Evolutionary conservation across 2,797 vertebrate genomes (phyloP).

Genomic region (Malurus splendens): DNA sequence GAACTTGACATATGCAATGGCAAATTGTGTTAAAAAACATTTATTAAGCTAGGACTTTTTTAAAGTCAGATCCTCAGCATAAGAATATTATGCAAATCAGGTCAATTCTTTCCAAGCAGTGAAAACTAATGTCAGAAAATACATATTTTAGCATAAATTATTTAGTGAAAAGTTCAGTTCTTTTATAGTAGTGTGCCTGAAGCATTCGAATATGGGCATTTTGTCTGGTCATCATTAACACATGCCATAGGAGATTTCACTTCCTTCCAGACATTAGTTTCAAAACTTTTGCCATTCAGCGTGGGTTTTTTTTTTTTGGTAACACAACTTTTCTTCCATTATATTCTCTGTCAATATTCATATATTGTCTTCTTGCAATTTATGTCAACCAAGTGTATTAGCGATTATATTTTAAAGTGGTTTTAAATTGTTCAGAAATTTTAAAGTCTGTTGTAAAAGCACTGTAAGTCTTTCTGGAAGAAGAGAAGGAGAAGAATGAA

Average conservation of each 20-base stretch:
- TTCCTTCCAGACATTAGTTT: slow-evolving; percentile 20
- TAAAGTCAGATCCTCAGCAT: slow-evolving; percentile 58
- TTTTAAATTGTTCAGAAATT: not conserved
- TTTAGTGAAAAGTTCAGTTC: slow-evolving; percentile 74
- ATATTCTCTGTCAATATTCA: not conserved
- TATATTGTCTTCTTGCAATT: not conserved
- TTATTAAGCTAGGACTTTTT: slow-evolving; percentile 53
- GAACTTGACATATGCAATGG: slow-evolving; percentile 36
- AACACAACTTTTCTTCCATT: not conserved
- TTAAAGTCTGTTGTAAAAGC: not conserved
- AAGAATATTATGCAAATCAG: slow-evolving; percentile 74
- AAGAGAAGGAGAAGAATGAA: not conserved
- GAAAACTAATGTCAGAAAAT: slow-evolving; percentile 78
- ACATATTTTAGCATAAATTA: slow-evolving; percentile 82
- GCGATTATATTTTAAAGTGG: not conserved
- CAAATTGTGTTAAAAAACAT: slow-evolving; percentile 58
- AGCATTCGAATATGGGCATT: slow-evolving; percentile 45
- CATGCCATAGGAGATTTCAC: slow-evolving; percentile 39
- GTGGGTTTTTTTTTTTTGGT: accelerated
- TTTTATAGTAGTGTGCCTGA: slow-evolving; percentile 58
- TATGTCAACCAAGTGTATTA: not conserved
- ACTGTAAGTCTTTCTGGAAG: not conserved
- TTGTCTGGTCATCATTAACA: slow-evolving; percentile 40
- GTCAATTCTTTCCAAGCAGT: slow-evolving; percentile 68
- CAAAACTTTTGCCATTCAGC: not conserved